Percentiles rank a stretch among this genome's conserved stretches.
Conservation (phyloP, 2,888 invertebrate genomes). For the Watsonalla binaria region DNA sequence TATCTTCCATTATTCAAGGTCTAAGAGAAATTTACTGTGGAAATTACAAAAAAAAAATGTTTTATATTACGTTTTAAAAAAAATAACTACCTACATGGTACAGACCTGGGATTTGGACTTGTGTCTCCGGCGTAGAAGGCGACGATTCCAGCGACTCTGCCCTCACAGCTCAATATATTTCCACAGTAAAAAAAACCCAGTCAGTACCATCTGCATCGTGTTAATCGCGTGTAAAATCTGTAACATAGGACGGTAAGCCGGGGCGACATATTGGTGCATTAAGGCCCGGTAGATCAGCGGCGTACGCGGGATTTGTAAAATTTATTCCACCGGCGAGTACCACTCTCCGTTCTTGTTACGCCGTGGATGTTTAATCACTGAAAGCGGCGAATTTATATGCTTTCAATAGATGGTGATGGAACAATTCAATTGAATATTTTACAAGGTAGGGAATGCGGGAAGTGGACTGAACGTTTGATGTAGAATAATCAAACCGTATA, state of each 20-base stretch:
- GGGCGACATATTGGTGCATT: slow-evolving; percentile 62
- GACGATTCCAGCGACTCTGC: too few relatives aligned
- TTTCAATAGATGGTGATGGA: neutral
- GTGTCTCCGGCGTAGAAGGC: too few relatives aligned
- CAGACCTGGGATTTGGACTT: too few relatives aligned
- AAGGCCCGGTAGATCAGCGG: slow-evolving; percentile 58
- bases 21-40: too few relatives aligned
- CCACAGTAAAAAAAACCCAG: neutral
- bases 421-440: neutral
- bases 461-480: too few relatives aligned
- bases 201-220: slow-evolving; percentile 11
- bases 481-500: too few relatives aligned
- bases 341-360: slow-evolving; percentile 29
- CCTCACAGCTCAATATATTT: too few relatives aligned
- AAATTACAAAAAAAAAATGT: too few relatives aligned
- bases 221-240: slow-evolving; percentile 36
- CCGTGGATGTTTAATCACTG: slow-evolving; percentile 7
- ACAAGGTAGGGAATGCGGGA: too few relatives aligned
- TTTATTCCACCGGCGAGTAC: slow-evolving; percentile 51
- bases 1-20: too few relatives aligned
- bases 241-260: slow-evolving; percentile 44
- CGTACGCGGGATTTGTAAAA: slow-evolving; percentile 61
- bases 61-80: too few relatives aligned
- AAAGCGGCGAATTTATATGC: slow-evolving; percentile 15
- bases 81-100: too few relatives aligned